These are phyloP conservation scores for Odontamblyopus lacepedii DNA, from an alignment of 2,797 vertebrate species.

Conservation along the genomic window DNA sequence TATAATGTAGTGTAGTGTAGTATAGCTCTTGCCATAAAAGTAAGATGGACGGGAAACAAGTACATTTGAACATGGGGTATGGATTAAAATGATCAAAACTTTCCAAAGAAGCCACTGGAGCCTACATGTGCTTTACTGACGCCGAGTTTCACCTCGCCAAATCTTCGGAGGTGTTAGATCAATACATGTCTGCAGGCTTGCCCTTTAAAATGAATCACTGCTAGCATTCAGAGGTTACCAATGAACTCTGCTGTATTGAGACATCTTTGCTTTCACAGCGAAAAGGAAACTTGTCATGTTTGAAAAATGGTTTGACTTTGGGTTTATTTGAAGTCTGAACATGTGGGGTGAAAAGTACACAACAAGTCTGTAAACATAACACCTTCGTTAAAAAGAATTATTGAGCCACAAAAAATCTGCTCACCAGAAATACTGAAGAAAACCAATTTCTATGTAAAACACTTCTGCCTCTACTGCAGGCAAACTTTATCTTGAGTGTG, in stretches of 20 bases:
- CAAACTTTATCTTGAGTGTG: constrained; percentile 7
- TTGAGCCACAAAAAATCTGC: not conserved
- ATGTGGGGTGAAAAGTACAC: constrained; percentile 4
- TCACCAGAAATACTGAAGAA: constrained; percentile 3
- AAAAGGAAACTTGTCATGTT: constrained; percentile 11
- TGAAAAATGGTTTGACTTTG: constrained; percentile 12
- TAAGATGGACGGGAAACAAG: not conserved
- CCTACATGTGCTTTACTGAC: constrained; percentile 19
- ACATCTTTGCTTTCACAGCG: constrained; percentile 10
- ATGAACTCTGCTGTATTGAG: constrained; percentile 16
- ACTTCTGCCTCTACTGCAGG: constrained; percentile 2
- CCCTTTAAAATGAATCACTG: constrained; percentile 22
- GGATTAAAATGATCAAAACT: constrained; percentile 22
- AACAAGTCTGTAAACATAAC: not conserved
- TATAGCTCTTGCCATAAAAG: not conserved
- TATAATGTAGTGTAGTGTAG: not conserved
- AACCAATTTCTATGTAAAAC: not conserved
- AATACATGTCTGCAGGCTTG: constrained; percentile 31
- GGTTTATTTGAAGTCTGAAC: constrained; percentile 3
- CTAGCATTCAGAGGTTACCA: constrained; percentile 22
- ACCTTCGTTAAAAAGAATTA: not conserved
- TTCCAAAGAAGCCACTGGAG: constrained; percentile 25
- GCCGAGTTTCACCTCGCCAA: constrained; percentile 26
- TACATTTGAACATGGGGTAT: constrained; percentile 1
- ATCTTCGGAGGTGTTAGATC: constrained; percentile 29